phyloP scores from a whole-genome alignment of 2,888 invertebrate species.

The Machimus rusticus region DNA sequence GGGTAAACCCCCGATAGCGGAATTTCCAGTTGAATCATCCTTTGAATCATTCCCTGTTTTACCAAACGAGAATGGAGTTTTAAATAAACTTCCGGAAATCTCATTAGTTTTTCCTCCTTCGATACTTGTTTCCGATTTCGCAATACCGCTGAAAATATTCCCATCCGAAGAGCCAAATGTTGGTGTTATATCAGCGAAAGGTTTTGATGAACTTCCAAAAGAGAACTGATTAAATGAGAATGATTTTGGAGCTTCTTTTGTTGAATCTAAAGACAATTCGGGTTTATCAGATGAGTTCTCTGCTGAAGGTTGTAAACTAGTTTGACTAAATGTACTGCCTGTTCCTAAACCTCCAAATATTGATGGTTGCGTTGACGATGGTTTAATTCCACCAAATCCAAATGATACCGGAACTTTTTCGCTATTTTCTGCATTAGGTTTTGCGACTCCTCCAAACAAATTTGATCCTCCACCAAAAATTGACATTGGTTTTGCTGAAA shows the following conservation, averaged over 20 bases:
- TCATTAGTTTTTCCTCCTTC: not conserved
- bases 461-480: constrained; percentile 50
- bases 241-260: not conserved
- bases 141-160: constrained; percentile 45
- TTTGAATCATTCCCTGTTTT: not conserved
- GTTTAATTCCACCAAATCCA: constrained; percentile 41
- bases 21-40: not conserved
- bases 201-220: constrained; percentile 39
- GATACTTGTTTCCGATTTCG: constrained; percentile 28
- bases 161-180: constrained; percentile 2
- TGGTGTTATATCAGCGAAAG: constrained; percentile 32
- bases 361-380: not conserved
- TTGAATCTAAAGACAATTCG: not conserved
- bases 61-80: not conserved
- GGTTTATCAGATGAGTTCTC: not conserved
- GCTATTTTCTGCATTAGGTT: constrained; percentile 1
- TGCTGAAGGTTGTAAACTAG: not conserved
- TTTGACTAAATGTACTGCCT: not conserved
- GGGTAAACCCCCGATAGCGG: not conserved
- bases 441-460: constrained; percentile 46
- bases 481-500: constrained; percentile 48
- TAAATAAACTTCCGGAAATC: not conserved
- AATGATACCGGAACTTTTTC: not conserved
- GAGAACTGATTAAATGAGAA: constrained; percentile 1
- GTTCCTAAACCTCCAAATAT: not conserved